Base-by-base conservation (phyloP, 2,113 vertebrate species). In the Engraulis encrasicolus region DNA sequence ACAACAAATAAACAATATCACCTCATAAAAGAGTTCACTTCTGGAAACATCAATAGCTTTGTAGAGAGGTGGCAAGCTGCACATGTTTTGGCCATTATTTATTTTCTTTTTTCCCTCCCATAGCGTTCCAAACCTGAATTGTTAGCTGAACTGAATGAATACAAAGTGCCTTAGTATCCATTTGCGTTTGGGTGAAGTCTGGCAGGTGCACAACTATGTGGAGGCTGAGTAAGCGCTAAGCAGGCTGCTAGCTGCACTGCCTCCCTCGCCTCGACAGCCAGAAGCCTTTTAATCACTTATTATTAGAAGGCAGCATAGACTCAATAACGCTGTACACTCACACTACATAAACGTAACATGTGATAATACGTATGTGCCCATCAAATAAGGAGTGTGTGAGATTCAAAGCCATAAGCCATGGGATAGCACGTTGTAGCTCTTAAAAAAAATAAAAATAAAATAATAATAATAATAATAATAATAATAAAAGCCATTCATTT, bases 51-150 rank as follows among this genome's bases (percentile, higher is more conserved):
- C 31, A 27, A 74, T 74, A 14, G 34, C 23, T 12, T 12, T 34
- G 23, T 34, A 74, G 66, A 74, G 66, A 9, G 66, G 66, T 34
- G 66, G 66, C 66, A 74, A 34, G 23, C 23, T 74, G 66, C 27
- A 17, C 66, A 74, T 31, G 31, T 36, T 74, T 74, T 74, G 66
- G 66, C 66, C 66, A 74, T 34, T 36, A 74, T 74, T 52, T 74
- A 17, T 27, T 74, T n/a, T n/a, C n/a, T n/a, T n/a, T n/a, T n/a
- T n/a, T n/a, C n/a, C n/a, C n/a, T n/a, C n/a, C 5, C 14, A 1
- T 15, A 74, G 27, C 40, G 61, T 71, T 71, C 61, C 61, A 71
- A 12, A 34, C 66, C 31, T 74, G 66, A 74, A 74, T 34, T 2
- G 6, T 4, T 74, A 74, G 27, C 27, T 17, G 2, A 74, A 34